Evolutionary conservation across 2,113 vertebrate species (phyloP).

Genomic region (Microtus pennsylvanicus): DNA sequence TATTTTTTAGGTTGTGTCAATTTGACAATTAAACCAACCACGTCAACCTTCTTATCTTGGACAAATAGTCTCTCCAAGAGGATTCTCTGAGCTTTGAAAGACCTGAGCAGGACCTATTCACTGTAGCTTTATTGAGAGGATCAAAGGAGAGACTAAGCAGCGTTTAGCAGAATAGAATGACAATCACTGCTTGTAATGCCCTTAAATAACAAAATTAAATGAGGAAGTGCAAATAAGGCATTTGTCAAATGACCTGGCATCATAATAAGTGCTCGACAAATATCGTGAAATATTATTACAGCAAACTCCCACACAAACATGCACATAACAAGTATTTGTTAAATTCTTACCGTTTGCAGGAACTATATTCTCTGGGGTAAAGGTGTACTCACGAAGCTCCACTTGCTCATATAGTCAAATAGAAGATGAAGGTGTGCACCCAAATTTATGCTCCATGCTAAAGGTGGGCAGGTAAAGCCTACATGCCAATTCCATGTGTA

Average conservation of each 20-base stretch:
- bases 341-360: background rate
- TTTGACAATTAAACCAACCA: too few relatives aligned
- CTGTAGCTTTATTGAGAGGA: constrained; percentile 20
- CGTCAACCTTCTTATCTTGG: too few relatives aligned
- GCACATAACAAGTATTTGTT: background rate
- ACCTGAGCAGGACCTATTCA: background rate
- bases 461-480: background rate
- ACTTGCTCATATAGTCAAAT: background rate
- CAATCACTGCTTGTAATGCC: constrained; percentile 53
- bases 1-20: too few relatives aligned
- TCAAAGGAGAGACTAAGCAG: constrained; percentile 34
- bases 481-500: background rate
- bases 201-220: constrained; percentile 60
- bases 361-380: background rate
- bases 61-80: background rate
- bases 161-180: constrained; percentile 43
- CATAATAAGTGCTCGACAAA: constrained; percentile 30
- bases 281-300: background rate
- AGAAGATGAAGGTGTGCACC: background rate
- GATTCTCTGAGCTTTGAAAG: constrained; percentile 5
- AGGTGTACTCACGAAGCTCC: background rate
- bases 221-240: constrained; percentile 36
- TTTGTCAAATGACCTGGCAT: constrained; percentile 19
- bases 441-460: background rate
- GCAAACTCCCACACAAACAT: background rate